A percentile compares a stretch with the other conserved stretches of the same genome.
phyloP scores from a whole-genome alignment of 2,888 invertebrate genomes.

The Clunio marinus region DNA sequence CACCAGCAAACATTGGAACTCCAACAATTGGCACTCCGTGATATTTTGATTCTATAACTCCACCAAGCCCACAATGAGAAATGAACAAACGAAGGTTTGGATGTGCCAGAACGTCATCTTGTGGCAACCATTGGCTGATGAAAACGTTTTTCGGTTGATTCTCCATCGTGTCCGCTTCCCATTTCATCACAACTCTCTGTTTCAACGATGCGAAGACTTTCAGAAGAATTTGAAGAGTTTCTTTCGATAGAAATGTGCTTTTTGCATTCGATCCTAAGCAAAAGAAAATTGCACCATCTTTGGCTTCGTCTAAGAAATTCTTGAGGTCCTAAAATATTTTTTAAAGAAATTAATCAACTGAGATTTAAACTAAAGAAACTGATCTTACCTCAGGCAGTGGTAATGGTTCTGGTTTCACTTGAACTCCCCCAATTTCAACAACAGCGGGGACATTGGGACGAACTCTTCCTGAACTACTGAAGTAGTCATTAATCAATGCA shows the following conservation, averaged over 20 bases:
- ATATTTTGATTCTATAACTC: conserved; percentile 72
- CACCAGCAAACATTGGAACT: conserved; percentile 68
- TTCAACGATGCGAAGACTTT: conserved; percentile 15
- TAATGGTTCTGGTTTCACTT: conserved; percentile 46
- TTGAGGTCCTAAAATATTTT: background rate
- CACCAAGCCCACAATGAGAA: conserved; percentile 57
- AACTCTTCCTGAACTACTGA: conserved; percentile 45
- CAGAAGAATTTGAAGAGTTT: background rate
- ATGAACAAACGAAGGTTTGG: conserved; percentile 55
- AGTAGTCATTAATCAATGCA: conserved; percentile 50
- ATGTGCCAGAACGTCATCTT: conserved; percentile 69
- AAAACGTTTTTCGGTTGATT: conserved; percentile 25
- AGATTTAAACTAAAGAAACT: background rate
- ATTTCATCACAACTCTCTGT: conserved; percentile 26
- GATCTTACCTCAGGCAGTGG: conserved; percentile 40
- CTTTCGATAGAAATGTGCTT: conserved; percentile 29
- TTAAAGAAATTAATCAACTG: background rate
- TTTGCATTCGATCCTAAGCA: conserved; percentile 41
- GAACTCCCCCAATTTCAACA: conserved; percentile 53
- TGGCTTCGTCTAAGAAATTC: conserved; percentile 39
- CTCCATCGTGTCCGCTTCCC: conserved; percentile 1
- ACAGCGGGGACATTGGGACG: conserved; percentile 48
- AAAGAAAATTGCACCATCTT: conserved; percentile 40
- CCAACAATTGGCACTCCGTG: conserved; percentile 66
- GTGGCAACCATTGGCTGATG: conserved; percentile 45